Percentiles rank a stretch among this genome's conserved stretches.
These are phyloP conservation scores for Leucoraja ocellata DNA, from an alignment of 2,797 vertebrate species.

Conservation along the genomic window DNA sequence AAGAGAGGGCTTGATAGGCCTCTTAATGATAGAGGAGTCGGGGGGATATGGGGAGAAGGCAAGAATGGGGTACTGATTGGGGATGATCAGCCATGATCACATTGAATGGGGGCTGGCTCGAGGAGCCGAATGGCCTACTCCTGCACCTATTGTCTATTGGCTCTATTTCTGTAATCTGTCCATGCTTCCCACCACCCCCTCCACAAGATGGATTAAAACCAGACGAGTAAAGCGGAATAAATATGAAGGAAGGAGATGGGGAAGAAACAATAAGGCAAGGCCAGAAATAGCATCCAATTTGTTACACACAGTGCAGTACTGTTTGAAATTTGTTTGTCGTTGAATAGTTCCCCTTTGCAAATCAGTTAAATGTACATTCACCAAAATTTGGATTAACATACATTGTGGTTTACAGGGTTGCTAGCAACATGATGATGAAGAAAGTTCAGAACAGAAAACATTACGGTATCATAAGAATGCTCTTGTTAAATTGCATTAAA, in stretches of 20 bases:
- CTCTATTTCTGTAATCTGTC: neutral
- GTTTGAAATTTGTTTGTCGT: neutral
- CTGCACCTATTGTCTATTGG: too few relatives aligned
- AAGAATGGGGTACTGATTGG: too few relatives aligned
- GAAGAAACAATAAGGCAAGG: neutral
- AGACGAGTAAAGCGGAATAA: neutral
- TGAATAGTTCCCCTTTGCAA: neutral
- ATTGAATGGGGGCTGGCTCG: too few relatives aligned
- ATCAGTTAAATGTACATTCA: neutral
- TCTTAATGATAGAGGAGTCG: too few relatives aligned
- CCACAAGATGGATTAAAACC: neutral
- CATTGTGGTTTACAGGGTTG: conserved; percentile 67
- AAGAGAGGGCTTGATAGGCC: too few relatives aligned
- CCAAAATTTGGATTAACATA: neutral
- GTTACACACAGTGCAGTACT: neutral
- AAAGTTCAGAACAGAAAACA: conserved; percentile 86
- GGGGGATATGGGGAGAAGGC: too few relatives aligned
- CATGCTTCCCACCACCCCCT: neutral
- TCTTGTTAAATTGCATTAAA: conserved; percentile 90
- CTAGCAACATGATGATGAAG: conserved; percentile 95
- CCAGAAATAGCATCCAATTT: neutral
- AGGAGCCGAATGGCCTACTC: too few relatives aligned
- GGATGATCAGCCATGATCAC: too few relatives aligned
- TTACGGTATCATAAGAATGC: conserved; percentile 84
- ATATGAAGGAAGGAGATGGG: neutral